A percentile compares a stretch with the other conserved stretches of the same genome.
Conservation (phyloP, 2,113 vertebrate genomes). For the Sorex fumeus region DNA sequence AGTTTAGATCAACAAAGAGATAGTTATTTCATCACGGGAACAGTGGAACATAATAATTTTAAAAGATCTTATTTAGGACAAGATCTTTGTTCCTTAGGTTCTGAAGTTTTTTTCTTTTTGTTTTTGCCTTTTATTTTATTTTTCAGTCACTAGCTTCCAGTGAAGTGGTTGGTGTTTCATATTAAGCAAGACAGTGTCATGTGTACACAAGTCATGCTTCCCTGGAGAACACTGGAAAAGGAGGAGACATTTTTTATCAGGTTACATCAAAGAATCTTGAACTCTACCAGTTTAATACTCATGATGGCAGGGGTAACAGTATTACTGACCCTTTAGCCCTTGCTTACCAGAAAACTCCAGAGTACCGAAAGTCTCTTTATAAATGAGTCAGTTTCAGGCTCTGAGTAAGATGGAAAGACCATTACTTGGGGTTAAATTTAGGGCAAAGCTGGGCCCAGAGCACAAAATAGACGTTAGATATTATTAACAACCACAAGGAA, state of each 20-base stretch:
- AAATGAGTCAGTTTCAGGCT: constrained; percentile 86
- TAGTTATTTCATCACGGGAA: constrained; percentile 74
- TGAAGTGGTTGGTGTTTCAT: not conserved
- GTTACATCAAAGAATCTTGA: not conserved
- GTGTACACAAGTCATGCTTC: rapidly evolving
- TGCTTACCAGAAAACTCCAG: constrained; percentile 78
- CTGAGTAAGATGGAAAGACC: constrained; percentile 86
- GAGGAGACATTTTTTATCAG: not conserved
- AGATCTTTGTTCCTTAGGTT: not conserved
- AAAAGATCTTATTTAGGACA: constrained; percentile 61
- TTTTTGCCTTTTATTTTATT: not conserved
- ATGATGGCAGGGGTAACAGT: constrained; percentile 25
- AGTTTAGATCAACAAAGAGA: constrained; percentile 78
- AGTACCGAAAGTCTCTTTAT: constrained; percentile 73
- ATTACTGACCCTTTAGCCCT: constrained; percentile 84
- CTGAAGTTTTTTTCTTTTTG: constrained; percentile 36
- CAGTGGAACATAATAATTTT: constrained; percentile 62
- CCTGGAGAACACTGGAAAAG: constrained; percentile 32
- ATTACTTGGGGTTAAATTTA: constrained; percentile 84
- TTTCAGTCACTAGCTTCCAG: constrained; percentile 26
- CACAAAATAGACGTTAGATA: constrained; percentile 74
- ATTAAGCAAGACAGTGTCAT: rapidly evolving
- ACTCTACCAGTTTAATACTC: constrained; percentile 18
- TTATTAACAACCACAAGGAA: constrained; percentile 74
- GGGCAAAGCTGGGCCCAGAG: constrained; percentile 82